phyloP scores from a whole-genome alignment of 2,113 vertebrate genomes.

The Turdus rufiventris region DNA sequence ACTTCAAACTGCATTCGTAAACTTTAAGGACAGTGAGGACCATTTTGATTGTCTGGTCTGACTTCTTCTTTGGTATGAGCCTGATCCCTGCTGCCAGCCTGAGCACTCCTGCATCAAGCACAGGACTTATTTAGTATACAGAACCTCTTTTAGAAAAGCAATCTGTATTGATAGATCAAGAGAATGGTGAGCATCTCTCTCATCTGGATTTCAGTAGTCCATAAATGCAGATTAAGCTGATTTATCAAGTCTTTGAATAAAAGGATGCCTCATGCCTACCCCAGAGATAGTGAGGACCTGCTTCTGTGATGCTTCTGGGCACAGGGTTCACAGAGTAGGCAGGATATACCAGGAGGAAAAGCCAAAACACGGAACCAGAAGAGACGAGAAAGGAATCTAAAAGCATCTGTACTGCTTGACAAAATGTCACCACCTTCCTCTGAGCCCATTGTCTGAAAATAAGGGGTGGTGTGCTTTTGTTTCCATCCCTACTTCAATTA shows the following conservation, averaged over 20 bases:
- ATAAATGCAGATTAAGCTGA: not conserved
- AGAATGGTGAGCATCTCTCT: fast-evolving
- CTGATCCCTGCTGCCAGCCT: not conserved
- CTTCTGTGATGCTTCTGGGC: not conserved
- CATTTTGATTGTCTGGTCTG: not conserved
- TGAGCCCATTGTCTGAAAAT: not conserved
- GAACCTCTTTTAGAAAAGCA: not conserved
- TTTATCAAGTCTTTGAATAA: not conserved
- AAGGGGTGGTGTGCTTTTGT: not conserved
- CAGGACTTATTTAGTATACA: not conserved
- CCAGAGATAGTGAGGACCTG: not conserved
- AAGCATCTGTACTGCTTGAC: not conserved
- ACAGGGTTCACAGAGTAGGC: not conserved
- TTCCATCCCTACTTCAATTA: not conserved
- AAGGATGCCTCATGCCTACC: not conserved
- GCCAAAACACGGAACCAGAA: not conserved
- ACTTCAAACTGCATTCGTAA: not conserved
- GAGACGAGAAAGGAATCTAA: not conserved
- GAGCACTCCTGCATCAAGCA: not conserved
- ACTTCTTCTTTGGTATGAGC: not conserved
- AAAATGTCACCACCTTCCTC: not conserved
- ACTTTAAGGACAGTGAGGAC: not conserved
- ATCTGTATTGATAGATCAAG: not conserved
- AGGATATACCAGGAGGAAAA: not conserved
- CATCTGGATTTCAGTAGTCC: not conserved